Percentiles rank a stretch among this genome's conserved stretches.
Evolutionary conservation across 2,888 invertebrate genomes (phyloP).

Genomic region (Anthrax anthrax): DNA sequence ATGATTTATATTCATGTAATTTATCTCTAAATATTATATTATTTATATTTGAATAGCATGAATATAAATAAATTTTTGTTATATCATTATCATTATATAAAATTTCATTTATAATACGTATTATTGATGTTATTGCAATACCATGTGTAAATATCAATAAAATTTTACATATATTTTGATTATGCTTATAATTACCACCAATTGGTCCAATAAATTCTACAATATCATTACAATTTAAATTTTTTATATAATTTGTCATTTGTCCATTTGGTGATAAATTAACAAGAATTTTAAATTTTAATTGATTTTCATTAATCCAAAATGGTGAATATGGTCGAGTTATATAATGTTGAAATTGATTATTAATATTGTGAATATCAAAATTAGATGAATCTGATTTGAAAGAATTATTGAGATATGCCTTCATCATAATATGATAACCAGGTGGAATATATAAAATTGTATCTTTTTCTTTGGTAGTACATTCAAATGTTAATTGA

Average conservation of each 20-base stretch:
- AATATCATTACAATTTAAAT: slow-evolving; percentile 35
- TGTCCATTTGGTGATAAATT: slow-evolving; percentile 43
- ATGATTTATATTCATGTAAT: slow-evolving; percentile 41
- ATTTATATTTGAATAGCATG: slow-evolving; percentile 42
- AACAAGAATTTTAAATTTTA: slow-evolving; percentile 44
- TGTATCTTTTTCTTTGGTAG: slow-evolving; percentile 9
- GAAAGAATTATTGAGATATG: slow-evolving; percentile 2
- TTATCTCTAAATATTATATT: slow-evolving; percentile 47
- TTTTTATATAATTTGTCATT: slow-evolving; percentile 42
- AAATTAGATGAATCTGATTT: no score
- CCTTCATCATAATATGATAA: slow-evolving; percentile 16
- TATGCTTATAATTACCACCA: slow-evolving; percentile 33
- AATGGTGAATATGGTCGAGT: slow-evolving; percentile 30
- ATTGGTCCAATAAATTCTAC: slow-evolving; percentile 62
- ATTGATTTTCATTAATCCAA: slow-evolving; percentile 19
- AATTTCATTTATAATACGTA: slow-evolving; percentile 45
- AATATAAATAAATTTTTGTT: slow-evolving; percentile 45
- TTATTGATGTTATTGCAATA: slow-evolving; percentile 59
- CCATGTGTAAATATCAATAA: slow-evolving; percentile 51
- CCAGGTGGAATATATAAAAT: slow-evolving; percentile 24
- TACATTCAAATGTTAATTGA: slow-evolving; percentile 20
- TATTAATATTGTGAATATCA: no score
- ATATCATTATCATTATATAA: slow-evolving; percentile 52
- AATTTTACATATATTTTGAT: slow-evolving; percentile 32
- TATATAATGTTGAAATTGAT: background rate